Evolutionary conservation across 2,888 invertebrate species (phyloP).

Genomic region (Platynereis dumerilii): DNA sequence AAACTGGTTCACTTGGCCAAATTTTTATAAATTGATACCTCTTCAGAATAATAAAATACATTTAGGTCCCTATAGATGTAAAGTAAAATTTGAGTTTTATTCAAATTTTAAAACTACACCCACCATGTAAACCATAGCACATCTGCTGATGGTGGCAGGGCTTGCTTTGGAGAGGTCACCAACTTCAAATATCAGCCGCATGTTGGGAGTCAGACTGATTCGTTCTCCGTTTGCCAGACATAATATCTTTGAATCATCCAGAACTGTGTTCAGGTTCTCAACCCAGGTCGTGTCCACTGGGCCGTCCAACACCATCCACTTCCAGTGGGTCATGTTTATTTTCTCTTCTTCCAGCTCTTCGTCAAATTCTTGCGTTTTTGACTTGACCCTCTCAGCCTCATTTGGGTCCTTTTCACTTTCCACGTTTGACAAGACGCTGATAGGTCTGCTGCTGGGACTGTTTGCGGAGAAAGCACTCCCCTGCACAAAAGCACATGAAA

Average conservation of each 20-base stretch:
- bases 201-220: conserved; percentile 54
- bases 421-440: background rate
- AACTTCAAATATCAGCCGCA: conserved; percentile 63
- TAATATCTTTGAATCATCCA: conserved; percentile 62
- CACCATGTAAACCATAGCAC: conserved; percentile 64
- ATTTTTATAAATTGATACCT: too few species aligned
- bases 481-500: too few species aligned
- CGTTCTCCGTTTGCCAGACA: conserved; percentile 62
- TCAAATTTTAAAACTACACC: too few species aligned
- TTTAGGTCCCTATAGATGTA: too few species aligned
- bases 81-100: too few species aligned
- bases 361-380: background rate
- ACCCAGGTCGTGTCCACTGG: conserved; percentile 64
- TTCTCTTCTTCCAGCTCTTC: background rate
- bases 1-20: too few species aligned
- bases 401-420: background rate
- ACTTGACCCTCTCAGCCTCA: background rate
- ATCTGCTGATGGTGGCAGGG: conserved; percentile 63
- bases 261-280: conserved; percentile 63
- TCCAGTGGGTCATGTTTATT: conserved; percentile 43
- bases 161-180: conserved; percentile 61
- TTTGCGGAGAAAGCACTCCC: background rate
- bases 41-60: too few species aligned
- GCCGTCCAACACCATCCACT: conserved; percentile 62
- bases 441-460: background rate